A percentile compares a stretch with the other conserved stretches of the same genome.
phyloP scores from a whole-genome alignment of 2,113 vertebrate genomes.

The Bombycilla garrulus region DNA sequence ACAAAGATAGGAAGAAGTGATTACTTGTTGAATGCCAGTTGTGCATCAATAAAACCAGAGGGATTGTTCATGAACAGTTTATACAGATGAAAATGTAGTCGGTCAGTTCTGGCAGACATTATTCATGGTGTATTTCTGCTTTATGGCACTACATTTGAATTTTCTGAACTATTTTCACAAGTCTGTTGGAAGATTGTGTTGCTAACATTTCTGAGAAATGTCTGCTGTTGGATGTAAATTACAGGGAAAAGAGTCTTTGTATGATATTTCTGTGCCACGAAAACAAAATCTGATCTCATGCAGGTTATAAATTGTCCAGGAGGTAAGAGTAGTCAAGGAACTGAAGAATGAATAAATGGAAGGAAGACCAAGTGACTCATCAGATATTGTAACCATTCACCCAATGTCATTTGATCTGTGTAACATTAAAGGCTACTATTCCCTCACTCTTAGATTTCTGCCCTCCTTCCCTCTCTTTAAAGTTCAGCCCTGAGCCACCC shows the following conservation, averaged over 20 bases:
- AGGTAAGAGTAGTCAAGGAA: conserved; percentile 23
- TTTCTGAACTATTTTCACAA: conserved; percentile 16
- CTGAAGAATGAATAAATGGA: conserved; percentile 16
- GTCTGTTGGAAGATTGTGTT: conserved; percentile 10
- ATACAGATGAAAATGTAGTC: background rate
- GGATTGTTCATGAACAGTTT: background rate
- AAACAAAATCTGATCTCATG: conserved; percentile 36
- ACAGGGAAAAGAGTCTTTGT: background rate
- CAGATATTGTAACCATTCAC: conserved; percentile 35
- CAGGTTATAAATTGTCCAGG: conserved; percentile 39
- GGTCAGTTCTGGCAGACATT: background rate
- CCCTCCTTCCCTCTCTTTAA: conserved; percentile 1
- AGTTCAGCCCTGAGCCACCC: conserved; percentile 17
- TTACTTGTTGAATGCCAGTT: conserved; percentile 18
- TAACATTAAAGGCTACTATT: background rate
- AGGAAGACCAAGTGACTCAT: conserved; percentile 32
- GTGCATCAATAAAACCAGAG: background rate
- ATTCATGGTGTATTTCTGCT: background rate
- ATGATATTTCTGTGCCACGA: background rate
- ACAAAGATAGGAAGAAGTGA: background rate
- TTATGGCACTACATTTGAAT: background rate
- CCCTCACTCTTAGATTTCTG: conserved; percentile 4
- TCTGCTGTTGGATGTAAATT: background rate
- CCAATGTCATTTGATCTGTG: conserved; percentile 35
- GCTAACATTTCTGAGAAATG: background rate